Evolutionary conservation across 2,113 vertebrate genomes (phyloP), one percentile per base, ranked within the genome.

Genomic region (Scopus umbretta): DNA sequence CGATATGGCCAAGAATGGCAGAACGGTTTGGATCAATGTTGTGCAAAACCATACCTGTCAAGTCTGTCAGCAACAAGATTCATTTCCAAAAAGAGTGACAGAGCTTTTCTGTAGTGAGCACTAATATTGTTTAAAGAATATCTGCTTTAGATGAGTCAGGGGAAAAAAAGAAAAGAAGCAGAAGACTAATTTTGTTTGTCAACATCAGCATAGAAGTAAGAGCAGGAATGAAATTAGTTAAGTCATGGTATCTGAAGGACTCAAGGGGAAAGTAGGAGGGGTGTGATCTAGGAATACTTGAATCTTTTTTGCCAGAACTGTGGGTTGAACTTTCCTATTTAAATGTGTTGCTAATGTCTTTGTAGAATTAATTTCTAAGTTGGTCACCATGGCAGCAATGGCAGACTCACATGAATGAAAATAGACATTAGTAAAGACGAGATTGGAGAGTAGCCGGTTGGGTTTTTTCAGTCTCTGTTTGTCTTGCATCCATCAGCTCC

Each of bases 311-410:
- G 85, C 88, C 82, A 88, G 85, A 92, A 72, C 82, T 9, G 74
- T 78, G 75, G 74, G 87, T 70, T 88, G 90, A 73, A 78, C 50
- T 58, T 86, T 82, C 71, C 49, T 90, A 87, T 83, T 91, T 93
- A 82, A 86, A 71, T 38, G 40, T 45, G 45, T 59, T 92, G 71
- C 83, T 86, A 96, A 74, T 34, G 23, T 70, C 88, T 88, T 87
- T 61, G 70, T 88, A 80, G 47, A 88, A 83, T 93, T 86, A 93
- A 90, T 86, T 72, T 93, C 55, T 43, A 42, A 78, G 75, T 25
- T 80, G 92, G 70, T 95, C 92, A 68, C 90, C 90, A 73, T 90
- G 93, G 90, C 81, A 96, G 91, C 93, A 91, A 94, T 87, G 76
- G 91, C 90, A 96, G 92, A 56, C 50, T 82, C 27, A 29, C 62